phyloP scores from a whole-genome alignment of 2,888 invertebrate species.

The Sphaeridia pumilis region DNA sequence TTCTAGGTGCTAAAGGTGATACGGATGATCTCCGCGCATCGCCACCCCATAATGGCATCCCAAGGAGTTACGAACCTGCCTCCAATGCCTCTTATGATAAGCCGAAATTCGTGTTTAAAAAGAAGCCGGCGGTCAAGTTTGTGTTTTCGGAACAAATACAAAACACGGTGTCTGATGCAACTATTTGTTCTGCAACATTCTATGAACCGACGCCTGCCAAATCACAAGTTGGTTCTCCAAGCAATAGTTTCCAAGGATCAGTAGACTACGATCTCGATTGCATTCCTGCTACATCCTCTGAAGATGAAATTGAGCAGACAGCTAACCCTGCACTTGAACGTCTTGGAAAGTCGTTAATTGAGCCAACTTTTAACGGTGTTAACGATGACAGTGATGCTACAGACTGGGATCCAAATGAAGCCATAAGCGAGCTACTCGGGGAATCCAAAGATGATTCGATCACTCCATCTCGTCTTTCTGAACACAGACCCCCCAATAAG shows the following conservation, averaged over 20 bases:
- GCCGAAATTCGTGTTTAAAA: constrained; percentile 5
- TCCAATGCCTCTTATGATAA: not conserved
- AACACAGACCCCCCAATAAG: too few species aligned
- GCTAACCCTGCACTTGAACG: not conserved
- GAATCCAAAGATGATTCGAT: too few species aligned
- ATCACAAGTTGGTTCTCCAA: too few species aligned
- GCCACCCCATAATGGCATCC: not conserved
- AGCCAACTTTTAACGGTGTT: not conserved
- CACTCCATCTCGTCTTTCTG: too few species aligned
- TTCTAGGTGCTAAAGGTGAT: not conserved
- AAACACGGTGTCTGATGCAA: too few species aligned
- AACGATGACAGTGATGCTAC: constrained; percentile 7
- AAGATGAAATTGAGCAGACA: constrained; percentile 10
- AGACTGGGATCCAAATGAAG: constrained; percentile 12
- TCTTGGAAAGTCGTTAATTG: not conserved
- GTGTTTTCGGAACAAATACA: too few species aligned
- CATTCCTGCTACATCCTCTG: constrained; percentile 12
- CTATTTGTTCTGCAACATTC: too few species aligned
- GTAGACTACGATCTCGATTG: constrained; percentile 5
- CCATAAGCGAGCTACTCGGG: too few species aligned
- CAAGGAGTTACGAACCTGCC: too few species aligned
- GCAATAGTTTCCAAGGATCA: too few species aligned
- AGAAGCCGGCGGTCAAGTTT: not conserved
- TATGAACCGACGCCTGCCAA: too few species aligned
- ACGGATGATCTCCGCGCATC: not conserved